A percentile compares a stretch with the other conserved stretches of the same genome.
Conservation (phyloP, 2,888 invertebrate species). For the Lycaena phlaeas region DNA sequence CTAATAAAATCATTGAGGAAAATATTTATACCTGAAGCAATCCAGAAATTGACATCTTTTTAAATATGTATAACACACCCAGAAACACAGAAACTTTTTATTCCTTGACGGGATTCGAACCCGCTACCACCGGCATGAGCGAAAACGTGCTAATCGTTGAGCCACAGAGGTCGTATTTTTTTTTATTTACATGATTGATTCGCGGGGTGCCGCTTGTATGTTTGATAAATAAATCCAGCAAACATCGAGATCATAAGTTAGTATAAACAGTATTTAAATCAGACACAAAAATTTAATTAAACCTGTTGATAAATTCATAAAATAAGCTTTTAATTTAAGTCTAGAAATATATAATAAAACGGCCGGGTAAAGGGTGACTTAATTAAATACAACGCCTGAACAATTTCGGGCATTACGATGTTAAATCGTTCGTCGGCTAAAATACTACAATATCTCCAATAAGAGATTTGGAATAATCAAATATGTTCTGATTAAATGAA, state of each 20-base stretch:
- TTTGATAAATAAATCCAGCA: too few relatives aligned
- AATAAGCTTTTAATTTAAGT: constrained; percentile 28
- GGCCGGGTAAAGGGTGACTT: constrained; percentile 43
- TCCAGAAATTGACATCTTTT: too few relatives aligned
- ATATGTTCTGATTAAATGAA: background rate
- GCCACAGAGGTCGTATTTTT: too few relatives aligned
- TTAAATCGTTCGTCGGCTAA: constrained; percentile 64
- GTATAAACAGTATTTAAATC: constrained; percentile 12
- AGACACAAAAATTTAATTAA: constrained; percentile 13
- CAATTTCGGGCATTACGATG: constrained; percentile 60
- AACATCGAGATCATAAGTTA: background rate
- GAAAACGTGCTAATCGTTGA: too few relatives aligned
- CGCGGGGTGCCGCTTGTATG: too few relatives aligned
- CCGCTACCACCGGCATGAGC: too few relatives aligned
- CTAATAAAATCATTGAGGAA: too few relatives aligned
- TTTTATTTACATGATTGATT: too few relatives aligned
- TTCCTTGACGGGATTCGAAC: too few relatives aligned
- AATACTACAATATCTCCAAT: constrained; percentile 50
- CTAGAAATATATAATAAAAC: constrained; percentile 52
- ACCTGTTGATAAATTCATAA: constrained; percentile 20
- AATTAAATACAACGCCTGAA: constrained; percentile 60
- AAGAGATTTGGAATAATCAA: constrained; percentile 23
- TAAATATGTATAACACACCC: too few relatives aligned
- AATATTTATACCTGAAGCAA: too few relatives aligned
- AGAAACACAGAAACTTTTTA: too few relatives aligned